A percentile compares a stretch with the other conserved stretches of the same genome.
Evolutionary conservation across 2,113 vertebrate genomes (phyloP).

Genomic region (Pungitius pungitius): DNA sequence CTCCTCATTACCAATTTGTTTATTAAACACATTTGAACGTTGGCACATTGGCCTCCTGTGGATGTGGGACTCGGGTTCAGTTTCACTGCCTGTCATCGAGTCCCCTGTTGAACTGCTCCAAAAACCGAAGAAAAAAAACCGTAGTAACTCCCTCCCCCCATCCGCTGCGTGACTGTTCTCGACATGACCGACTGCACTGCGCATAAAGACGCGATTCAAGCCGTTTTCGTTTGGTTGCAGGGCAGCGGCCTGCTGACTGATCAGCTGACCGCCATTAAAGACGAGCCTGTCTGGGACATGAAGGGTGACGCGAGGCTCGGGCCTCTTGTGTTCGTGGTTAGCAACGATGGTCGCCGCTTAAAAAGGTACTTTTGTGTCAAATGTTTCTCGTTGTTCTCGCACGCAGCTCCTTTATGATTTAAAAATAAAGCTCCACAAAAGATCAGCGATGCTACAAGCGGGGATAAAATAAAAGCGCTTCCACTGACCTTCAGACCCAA

Average conservation of each 20-base stretch:
- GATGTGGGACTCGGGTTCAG: too few relatives aligned
- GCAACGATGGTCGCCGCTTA: background rate
- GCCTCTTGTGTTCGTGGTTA: background rate
- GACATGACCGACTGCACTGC: background rate
- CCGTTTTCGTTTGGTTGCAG: background rate
- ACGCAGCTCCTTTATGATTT: background rate
- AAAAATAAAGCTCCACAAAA: too few relatives aligned
- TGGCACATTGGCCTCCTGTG: too few relatives aligned
- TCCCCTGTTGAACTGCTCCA: too few relatives aligned
- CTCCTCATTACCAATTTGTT: too few relatives aligned
- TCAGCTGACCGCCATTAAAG: slow-evolving; percentile 20
- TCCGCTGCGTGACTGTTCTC: background rate
- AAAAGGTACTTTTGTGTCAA: background rate
- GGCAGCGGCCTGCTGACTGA: slow-evolving; percentile 16
- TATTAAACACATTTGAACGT: too few relatives aligned
- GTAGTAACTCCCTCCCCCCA: too few relatives aligned
- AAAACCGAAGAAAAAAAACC: too few relatives aligned
- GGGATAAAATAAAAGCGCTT: background rate
- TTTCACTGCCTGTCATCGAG: too few relatives aligned
- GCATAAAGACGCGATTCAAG: slow-evolving; percentile 2
- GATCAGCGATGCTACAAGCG: background rate
- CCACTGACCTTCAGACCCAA: background rate
- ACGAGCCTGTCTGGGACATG: background rate
- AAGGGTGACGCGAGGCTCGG: background rate
- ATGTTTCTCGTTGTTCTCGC: background rate